Evolutionary conservation across 2,888 invertebrate species (phyloP).

Genomic region (Brachyptera putata): DNA sequence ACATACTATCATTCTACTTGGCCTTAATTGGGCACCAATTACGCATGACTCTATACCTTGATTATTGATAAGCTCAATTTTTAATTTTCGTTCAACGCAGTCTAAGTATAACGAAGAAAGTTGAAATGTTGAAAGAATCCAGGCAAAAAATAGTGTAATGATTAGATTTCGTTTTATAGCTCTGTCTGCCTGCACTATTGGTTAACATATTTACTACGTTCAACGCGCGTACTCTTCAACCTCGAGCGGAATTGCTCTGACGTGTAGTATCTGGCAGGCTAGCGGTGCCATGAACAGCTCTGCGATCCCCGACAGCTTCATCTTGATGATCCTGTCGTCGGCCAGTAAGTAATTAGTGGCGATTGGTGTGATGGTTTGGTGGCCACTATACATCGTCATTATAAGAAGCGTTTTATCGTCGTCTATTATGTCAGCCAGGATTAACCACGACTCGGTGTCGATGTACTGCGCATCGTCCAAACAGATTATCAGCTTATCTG

Average conservation of each 20-base stretch:
- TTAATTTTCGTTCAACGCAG: too few relatives aligned
- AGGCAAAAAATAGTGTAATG: too few relatives aligned
- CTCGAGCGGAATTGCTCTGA: conserved; percentile 52
- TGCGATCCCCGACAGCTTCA: conserved; percentile 5
- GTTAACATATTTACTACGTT: too few relatives aligned
- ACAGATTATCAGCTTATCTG: neutral
- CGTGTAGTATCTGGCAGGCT: conserved; percentile 58
- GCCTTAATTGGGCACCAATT: too few relatives aligned
- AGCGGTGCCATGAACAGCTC: conserved; percentile 48
- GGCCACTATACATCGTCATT: neutral
- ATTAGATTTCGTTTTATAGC: too few relatives aligned
- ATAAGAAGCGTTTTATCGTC: neutral
- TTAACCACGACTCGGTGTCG: conserved; percentile 11
- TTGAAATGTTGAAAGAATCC: too few relatives aligned
- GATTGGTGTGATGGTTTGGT: neutral
- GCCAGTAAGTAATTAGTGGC: neutral
- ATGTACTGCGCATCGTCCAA: conserved; percentile 20
- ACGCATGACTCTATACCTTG: too few relatives aligned
- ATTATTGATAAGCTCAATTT: too few relatives aligned
- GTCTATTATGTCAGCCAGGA: conserved; percentile 4
- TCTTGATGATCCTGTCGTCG: neutral
- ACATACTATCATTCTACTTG: too few relatives aligned
- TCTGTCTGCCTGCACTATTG: too few relatives aligned
- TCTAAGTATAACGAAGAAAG: too few relatives aligned
- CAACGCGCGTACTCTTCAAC: conserved; percentile 51